phyloP scores from a whole-genome alignment of 2,113 vertebrate species.

The Nycticryphes semicollaris region DNA sequence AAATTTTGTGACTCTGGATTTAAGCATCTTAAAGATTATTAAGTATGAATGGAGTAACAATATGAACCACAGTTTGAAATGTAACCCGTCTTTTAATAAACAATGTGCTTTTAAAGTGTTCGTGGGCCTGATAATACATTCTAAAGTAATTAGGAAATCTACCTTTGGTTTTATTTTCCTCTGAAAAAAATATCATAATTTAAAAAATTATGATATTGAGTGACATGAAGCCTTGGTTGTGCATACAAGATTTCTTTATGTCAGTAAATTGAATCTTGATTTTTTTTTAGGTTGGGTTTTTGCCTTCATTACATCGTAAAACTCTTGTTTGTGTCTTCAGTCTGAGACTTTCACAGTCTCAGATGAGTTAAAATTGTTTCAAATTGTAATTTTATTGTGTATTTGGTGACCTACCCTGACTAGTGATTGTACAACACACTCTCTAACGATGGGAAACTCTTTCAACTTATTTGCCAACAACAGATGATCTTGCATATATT shows the following conservation, averaged over 20 bases:
- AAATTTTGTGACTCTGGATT: not conserved
- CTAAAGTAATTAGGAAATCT: not conserved
- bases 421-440: not conserved
- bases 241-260: not conserved
- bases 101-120: not conserved
- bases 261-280: not conserved
- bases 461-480: not conserved
- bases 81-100: not conserved
- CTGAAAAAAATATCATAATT: too few relatives aligned
- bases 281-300: not conserved
- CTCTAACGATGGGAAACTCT: not conserved
- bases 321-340: not conserved
- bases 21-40: not conserved
- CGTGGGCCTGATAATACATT: not conserved
- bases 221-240: not conserved
- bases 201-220: not conserved
- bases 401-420: not conserved
- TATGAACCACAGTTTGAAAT: not conserved
- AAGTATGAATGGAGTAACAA: not conserved
- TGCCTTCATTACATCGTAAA: not conserved
- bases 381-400: not conserved
- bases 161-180: not conserved
- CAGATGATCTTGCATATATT: not conserved
- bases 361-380: not conserved
- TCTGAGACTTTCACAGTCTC: not conserved